phyloP scores from a whole-genome alignment of 2,113 vertebrate genomes.

The Malurus melanocephalus region DNA sequence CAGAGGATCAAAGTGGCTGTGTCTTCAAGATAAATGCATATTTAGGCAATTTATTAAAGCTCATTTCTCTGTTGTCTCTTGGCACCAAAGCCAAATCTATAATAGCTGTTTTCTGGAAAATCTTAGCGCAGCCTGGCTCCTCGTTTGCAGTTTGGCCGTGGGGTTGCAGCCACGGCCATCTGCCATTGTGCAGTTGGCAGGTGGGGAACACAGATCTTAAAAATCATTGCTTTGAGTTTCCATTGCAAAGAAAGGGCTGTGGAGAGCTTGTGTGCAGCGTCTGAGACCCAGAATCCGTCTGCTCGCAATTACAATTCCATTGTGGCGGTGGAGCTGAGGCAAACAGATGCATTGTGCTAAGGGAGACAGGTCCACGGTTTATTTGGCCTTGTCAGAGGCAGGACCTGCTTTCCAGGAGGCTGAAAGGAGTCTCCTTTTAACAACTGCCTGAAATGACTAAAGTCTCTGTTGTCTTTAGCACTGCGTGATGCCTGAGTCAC shows the following conservation, averaged over 20 bases:
- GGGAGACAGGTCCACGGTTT: not conserved
- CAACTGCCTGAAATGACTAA: not conserved
- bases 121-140: not conserved
- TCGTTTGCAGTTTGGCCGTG: not conserved
- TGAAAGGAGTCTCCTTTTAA: not conserved
- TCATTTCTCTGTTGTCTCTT: constrained; percentile 23
- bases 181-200: not conserved
- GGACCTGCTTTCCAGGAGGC: not conserved
- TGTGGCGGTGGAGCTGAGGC: not conserved
- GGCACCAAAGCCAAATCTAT: not conserved
- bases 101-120: constrained; percentile 32
- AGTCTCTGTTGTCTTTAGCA: not conserved
- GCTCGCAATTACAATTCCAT: not conserved
- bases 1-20: constrained; percentile 42
- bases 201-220: not conserved
- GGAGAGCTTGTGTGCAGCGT: not conserved
- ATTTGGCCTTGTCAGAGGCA: not conserved
- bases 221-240: constrained; percentile 14
- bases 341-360: not conserved
- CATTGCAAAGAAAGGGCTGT: not conserved
- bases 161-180: not conserved
- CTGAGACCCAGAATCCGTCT: not conserved
- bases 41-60: constrained; percentile 50
- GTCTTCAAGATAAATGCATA: constrained; percentile 42
- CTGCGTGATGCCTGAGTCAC: not conserved